These are phyloP conservation scores for Sylvicola fuscatus DNA, from an alignment of 2,888 invertebrate genomes.

Conservation along the genomic window DNA sequence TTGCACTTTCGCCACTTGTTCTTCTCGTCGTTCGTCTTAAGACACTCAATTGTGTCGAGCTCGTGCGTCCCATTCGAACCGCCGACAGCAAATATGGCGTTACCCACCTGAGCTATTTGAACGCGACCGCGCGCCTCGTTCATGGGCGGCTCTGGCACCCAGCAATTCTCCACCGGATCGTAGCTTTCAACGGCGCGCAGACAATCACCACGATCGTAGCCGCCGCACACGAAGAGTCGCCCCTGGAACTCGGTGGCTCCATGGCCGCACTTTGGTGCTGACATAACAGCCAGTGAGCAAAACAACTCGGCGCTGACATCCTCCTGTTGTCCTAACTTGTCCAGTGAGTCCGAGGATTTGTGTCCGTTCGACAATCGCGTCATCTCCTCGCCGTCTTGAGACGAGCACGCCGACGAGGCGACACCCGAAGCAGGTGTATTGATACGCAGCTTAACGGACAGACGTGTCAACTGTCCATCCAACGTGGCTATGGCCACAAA, in stretches of 20 bases:
- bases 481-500: constrained; percentile 42
- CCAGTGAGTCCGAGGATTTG: constrained; percentile 7
- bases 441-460: constrained; percentile 37
- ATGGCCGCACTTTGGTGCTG: constrained; percentile 47
- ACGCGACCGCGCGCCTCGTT: constrained; percentile 56
- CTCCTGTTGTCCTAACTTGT: constrained; percentile 2
- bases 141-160: constrained; percentile 50
- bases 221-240: constrained; percentile 57
- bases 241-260: constrained; percentile 51
- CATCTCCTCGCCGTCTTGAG: constrained; percentile 3
- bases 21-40: constrained; percentile 22
- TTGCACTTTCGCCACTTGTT: constrained; percentile 31
- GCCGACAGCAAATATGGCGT: constrained; percentile 54
- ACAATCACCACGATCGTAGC: constrained; percentile 71
- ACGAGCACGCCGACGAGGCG: constrained; percentile 13
- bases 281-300: constrained; percentile 37
- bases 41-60: constrained; percentile 42
- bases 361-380: constrained; percentile 7
- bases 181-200: constrained; percentile 55
- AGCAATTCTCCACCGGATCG: constrained; percentile 43
- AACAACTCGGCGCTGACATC: constrained; percentile 25
- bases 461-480: constrained; percentile 35
- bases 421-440: constrained; percentile 23
- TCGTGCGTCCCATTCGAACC: constrained; percentile 71
- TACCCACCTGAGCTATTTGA: constrained; percentile 46